These are phyloP conservation scores for Sparus aurata DNA, from an alignment of 2,797 vertebrate species.

Conservation along the genomic window DNA sequence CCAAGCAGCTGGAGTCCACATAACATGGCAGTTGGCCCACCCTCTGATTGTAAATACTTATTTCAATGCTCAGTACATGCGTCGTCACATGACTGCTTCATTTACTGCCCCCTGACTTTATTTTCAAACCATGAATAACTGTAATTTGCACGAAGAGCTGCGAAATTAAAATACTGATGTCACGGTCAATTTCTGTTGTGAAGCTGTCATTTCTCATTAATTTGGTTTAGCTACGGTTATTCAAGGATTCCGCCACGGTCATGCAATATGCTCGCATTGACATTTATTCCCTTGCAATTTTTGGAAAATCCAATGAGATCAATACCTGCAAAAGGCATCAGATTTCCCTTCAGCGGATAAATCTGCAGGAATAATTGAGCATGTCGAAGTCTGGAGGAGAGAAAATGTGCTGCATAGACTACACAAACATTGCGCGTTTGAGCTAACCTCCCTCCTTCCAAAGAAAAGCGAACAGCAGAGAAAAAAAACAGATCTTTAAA, in stretches of 20 bases:
- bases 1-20: slow-evolving; percentile 60
- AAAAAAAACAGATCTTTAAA: background rate
- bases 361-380: slow-evolving; percentile 21
- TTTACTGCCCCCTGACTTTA: slow-evolving; percentile 25
- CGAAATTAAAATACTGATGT: slow-evolving; percentile 36
- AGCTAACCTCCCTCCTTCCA: background rate
- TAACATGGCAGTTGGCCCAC: slow-evolving; percentile 54
- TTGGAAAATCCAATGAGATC: slow-evolving; percentile 17
- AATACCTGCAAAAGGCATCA: slow-evolving; percentile 14
- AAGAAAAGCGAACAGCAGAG: slow-evolving; percentile 1
- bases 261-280: slow-evolving; percentile 13
- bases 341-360: slow-evolving; percentile 3
- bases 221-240: slow-evolving; percentile 22
- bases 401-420: slow-evolving; percentile 8
- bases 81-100: slow-evolving; percentile 25
- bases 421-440: background rate
- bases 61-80: slow-evolving; percentile 38
- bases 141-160: slow-evolving; percentile 26
- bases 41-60: slow-evolving; percentile 59
- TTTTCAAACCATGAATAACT: slow-evolving; percentile 17
- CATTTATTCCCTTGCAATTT: slow-evolving; percentile 13
- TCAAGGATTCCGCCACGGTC: background rate
- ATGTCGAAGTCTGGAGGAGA: slow-evolving; percentile 14
- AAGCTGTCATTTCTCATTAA: slow-evolving; percentile 32
- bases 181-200: slow-evolving; percentile 16